Evolutionary conservation across 2,113 vertebrate species (phyloP).

Genomic region (Pachyramphus minor): DNA sequence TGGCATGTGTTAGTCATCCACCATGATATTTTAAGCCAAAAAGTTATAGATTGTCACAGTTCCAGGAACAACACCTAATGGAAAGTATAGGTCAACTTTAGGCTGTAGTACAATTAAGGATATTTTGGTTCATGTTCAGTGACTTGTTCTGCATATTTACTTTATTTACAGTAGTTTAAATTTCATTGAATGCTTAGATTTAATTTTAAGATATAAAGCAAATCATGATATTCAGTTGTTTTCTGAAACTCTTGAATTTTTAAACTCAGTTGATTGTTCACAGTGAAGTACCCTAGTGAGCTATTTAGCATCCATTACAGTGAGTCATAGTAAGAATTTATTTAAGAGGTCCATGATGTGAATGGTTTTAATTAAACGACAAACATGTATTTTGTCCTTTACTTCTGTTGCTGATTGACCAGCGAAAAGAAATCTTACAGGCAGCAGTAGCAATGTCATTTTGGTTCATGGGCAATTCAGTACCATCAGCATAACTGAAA

Average conservation of each 20-base stretch:
- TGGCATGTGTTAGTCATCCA: background rate
- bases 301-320: background rate
- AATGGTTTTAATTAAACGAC: slow-evolving; percentile 6
- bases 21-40: background rate
- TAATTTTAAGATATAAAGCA: background rate
- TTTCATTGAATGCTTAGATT: background rate
- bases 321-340: background rate
- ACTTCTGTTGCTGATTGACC: background rate
- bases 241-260: background rate
- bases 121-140: background rate
- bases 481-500: background rate
- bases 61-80: background rate
- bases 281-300: background rate
- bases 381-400: background rate
- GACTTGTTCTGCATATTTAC: background rate
- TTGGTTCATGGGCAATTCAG: background rate
- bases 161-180: background rate
- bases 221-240: background rate
- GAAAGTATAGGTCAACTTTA: background rate
- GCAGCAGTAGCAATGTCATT: fast-evolving
- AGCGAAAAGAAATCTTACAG: background rate
- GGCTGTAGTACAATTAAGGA: background rate
- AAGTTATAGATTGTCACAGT: background rate
- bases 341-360: background rate
- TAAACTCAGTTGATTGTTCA: background rate